Conservation (phyloP, 2,888 invertebrate genomes). For the Drosophila percnosoma region DNA sequence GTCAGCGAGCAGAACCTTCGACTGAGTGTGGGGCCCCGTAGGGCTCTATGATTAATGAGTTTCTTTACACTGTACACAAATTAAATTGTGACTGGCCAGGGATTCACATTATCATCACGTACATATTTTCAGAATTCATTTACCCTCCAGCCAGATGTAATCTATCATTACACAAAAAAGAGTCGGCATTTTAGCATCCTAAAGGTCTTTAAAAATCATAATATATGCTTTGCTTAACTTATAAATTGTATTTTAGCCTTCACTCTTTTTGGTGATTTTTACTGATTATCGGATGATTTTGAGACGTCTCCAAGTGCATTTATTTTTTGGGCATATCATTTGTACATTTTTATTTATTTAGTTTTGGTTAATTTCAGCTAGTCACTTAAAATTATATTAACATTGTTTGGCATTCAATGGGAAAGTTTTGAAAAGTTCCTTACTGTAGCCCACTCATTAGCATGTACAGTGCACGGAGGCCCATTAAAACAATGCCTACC, state of each 20-base stretch:
- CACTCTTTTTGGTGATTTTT: not conserved
- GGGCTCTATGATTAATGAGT: constrained; percentile 68
- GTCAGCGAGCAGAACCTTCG: constrained; percentile 25
- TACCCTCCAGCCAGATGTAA: constrained; percentile 20
- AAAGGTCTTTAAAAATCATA: not conserved
- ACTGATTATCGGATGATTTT: not conserved
- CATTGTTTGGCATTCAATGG: constrained; percentile 11
- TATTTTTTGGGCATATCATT: not conserved
- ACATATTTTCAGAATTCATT: constrained; percentile 20
- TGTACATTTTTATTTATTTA: not conserved
- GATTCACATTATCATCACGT: constrained; percentile 18
- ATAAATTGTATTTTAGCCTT: constrained; percentile 6
- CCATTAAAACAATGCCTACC: constrained; percentile 54
- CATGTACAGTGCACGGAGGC: constrained; percentile 41
- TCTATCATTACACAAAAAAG: constrained; percentile 38
- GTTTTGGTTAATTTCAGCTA: not conserved
- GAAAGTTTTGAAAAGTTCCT: constrained; percentile 10
- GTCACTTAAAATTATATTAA: not conserved
- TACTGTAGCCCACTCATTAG: constrained; percentile 45
- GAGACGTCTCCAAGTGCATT: not conserved
- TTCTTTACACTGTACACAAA: constrained; percentile 48
- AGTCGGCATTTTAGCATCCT: constrained; percentile 7
- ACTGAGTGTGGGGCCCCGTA: constrained; percentile 41
- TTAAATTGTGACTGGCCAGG: constrained; percentile 40
- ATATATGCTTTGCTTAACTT: not conserved